These are phyloP conservation scores for Meandrina meandrites DNA, from an alignment of 92 coral and sea anemone species.

Conservation along the genomic window DNA sequence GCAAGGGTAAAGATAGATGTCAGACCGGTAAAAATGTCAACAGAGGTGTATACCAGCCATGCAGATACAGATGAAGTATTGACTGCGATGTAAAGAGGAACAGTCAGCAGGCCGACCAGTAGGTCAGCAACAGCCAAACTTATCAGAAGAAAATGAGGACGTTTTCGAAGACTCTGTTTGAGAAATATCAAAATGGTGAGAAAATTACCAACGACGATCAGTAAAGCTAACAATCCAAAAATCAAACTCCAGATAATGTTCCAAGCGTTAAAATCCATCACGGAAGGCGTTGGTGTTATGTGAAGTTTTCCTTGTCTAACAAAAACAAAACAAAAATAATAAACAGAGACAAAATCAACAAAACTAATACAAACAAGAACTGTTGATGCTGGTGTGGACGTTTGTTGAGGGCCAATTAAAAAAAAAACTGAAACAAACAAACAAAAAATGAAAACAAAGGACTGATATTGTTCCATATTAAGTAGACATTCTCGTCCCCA, in stretches of 20 bases:
- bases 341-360: no score
- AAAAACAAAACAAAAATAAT: neutral
- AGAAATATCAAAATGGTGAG: slow-evolving; percentile 5
- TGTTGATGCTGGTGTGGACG: no score
- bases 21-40: neutral
- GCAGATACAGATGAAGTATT: neutral
- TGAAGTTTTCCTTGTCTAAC: neutral
- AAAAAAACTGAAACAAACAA: no score
- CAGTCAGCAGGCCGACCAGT: neutral
- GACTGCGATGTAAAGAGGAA: neutral
- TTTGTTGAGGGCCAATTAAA: no score
- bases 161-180: slow-evolving; percentile 9
- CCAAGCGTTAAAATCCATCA: slow-evolving; percentile 15
- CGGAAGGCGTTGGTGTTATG: neutral
- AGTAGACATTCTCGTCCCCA: no score
- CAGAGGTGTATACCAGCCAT: no score
- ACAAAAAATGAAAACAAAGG: no score
- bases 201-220: neutral
- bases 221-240: neutral
- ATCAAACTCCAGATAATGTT: neutral
- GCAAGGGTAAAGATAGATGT: slow-evolving; percentile 2
- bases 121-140: slow-evolving; percentile 20
- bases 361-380: no score
- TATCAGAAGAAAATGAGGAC: neutral
- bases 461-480: no score